Evolutionary conservation across 2,888 invertebrate genomes (phyloP), one percentile per base, ranked within the genome.

Genomic region (Drosophila anomalata): DNA sequence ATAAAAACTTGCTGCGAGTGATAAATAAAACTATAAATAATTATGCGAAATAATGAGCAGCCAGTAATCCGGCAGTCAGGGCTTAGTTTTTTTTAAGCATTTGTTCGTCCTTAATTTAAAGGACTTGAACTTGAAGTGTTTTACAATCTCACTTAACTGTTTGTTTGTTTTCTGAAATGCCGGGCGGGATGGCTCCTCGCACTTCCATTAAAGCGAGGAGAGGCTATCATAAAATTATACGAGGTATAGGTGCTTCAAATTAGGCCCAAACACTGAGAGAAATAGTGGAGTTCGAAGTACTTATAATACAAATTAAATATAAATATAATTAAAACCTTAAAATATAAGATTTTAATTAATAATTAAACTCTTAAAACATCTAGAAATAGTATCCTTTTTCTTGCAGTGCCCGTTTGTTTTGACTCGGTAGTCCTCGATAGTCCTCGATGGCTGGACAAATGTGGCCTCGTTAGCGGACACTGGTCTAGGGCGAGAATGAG

Each of bases 221-320:
- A 50, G 50, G 12, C 66, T 63, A 70, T 78, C 86, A 85, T 85
- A 81, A 79, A 79, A 85, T 81, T 75, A 78, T 68, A 85, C 61
- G 76, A 53, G 29, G 14, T 5, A 17, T 12, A 31, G 61, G 66
- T 69, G 77, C 77, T 79, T 83, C 63, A 77, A 36, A n/a, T 36
- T 69, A 50, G 20, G 29, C 46, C 24, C 22, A 17, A 41, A 12
- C 59, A 60, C 26, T 6, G 0, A 5, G 20, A 24, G 22, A 24
- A 24, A 24, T 0, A 24, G 22, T 4, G 22, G 4, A 5, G 22
- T 3, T 24, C 4, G 4, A 4, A 3, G 22, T 22, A 22, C 4
- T 22, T 22, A 22, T 22, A 22, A 22, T 4, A 2, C 0, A 4
- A 22, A 22, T 22, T 22, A 22, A 22, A 4, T 22, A 22, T 4